Evolutionary conservation across 2,113 vertebrate species (phyloP).

Genomic region (Lates calcarifer): DNA sequence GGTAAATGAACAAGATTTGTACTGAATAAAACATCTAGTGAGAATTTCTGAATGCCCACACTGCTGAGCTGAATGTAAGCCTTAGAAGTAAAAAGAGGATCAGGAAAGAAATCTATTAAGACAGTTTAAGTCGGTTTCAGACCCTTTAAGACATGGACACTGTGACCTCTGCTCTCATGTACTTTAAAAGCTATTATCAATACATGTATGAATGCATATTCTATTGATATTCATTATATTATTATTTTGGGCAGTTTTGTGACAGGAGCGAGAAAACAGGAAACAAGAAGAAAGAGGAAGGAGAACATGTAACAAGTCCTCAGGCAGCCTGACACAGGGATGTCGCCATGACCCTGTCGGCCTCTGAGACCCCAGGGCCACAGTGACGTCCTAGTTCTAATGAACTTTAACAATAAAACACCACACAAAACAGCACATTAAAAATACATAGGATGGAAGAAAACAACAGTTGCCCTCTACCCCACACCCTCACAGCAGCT

Average conservation of each 20-base stretch:
- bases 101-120: constrained; percentile 50
- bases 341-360: neutral
- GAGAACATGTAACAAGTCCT: neutral
- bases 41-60: constrained; percentile 47
- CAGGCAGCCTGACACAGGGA: neutral
- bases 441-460: constrained; percentile 9
- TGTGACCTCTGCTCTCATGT: constrained; percentile 27
- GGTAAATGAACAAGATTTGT: constrained; percentile 66
- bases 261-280: neutral
- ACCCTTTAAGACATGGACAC: constrained; percentile 18
- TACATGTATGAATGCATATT: neutral
- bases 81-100: constrained; percentile 45
- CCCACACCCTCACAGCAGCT: no score
- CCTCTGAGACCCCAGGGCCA: neutral
- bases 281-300: neutral
- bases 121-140: constrained; percentile 47
- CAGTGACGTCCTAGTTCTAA: neutral
- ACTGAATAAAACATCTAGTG: constrained; percentile 71
- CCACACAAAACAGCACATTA: neutral
- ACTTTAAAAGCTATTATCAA: constrained; percentile 1
- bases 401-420: neutral
- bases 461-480: no score
- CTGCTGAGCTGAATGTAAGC: constrained; percentile 45
- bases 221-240: neutral
- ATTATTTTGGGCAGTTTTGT: neutral